A percentile compares a stretch with the other conserved stretches of the same genome.
phyloP scores from a whole-genome alignment of 2,113 vertebrate genomes.

The Chionis minor region DNA sequence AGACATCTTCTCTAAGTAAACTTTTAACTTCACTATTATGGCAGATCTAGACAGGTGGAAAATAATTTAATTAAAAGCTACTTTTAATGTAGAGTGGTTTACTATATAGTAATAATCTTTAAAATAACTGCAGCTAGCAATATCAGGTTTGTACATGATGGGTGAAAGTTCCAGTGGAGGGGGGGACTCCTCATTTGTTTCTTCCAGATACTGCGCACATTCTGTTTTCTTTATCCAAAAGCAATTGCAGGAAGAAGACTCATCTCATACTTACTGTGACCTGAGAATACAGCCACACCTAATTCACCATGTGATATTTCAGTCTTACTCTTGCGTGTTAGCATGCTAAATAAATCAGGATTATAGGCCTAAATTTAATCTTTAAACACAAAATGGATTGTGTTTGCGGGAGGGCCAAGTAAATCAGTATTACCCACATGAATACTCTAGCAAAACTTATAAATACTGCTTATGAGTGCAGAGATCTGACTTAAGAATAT shows the following conservation, averaged over 20 bases:
- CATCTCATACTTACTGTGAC: not conserved
- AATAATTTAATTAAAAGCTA: not conserved
- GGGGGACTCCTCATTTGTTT: not conserved
- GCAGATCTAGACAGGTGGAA: not conserved
- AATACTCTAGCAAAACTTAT: not conserved
- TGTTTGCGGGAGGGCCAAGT: not conserved
- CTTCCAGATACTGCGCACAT: rapidly evolving
- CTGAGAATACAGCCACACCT: not conserved
- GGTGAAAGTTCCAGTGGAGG: not conserved
- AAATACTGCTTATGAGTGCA: not conserved
- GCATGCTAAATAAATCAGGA: not conserved
- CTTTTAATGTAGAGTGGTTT: not conserved
- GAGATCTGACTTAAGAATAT: not conserved
- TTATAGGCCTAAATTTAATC: not conserved
- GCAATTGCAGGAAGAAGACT: not conserved
- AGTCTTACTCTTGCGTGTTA: not conserved
- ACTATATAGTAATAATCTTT: not conserved
- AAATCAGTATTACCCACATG: not conserved
- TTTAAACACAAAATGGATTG: not conserved
- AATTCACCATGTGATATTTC: not conserved
- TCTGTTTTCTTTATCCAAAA: not conserved
- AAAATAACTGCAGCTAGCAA: not conserved
- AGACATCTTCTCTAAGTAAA: not conserved
- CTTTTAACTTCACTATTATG: not conserved
- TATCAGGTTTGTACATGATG: not conserved